A percentile compares a stretch with the other conserved stretches of the same genome.
Evolutionary conservation across 2,888 invertebrate genomes (phyloP).

Genomic region (Tiliacea citrago): DNA sequence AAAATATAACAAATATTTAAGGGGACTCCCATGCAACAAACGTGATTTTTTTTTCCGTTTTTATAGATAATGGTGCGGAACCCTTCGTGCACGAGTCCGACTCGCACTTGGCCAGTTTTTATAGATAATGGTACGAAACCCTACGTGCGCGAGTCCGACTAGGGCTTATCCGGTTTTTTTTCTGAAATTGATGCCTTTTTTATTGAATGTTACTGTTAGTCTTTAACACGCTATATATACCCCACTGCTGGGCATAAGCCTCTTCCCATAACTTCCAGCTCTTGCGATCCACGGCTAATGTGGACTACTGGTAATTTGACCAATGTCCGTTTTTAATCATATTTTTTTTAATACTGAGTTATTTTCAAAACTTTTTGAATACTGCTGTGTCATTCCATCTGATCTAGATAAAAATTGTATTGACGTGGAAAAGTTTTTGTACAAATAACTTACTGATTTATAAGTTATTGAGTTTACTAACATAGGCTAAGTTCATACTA

Average conservation of each 20-base stretch:
- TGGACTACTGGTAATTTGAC: neutral
- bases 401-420: neutral
- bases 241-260: neutral
- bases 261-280: neutral
- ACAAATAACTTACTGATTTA: neutral
- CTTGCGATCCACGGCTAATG: neutral
- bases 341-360: neutral
- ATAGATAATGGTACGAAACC: no score
- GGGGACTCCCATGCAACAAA: no score
- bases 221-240: neutral
- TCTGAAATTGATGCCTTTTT: neutral
- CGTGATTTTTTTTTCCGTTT: no score
- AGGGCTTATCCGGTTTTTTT: no score
- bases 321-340: no score
- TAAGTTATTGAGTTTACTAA: no score
- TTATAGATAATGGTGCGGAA: no score
- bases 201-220: neutral
- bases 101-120: no score
- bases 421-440: neutral
- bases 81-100: no score
- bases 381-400: neutral
- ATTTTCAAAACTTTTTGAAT: neutral
- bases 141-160: no score
- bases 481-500: no score
- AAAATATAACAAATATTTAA: no score